Base-by-base conservation (phyloP, 2,797 vertebrate species). In the Galaxias olidus region DNA sequence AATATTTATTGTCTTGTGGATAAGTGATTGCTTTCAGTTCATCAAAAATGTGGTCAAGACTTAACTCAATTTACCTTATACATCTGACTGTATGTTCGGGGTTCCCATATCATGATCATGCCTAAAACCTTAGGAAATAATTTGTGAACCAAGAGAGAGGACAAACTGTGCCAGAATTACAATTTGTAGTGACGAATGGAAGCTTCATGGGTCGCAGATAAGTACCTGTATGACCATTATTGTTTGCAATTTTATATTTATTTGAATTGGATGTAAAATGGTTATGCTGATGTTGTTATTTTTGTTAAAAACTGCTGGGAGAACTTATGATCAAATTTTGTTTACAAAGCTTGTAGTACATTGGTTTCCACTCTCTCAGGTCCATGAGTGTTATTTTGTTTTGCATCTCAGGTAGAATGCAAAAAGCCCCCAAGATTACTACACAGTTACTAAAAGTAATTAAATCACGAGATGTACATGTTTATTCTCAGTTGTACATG, bases 351-450 rank as follows among this genome's bases (percentile, higher is more conserved):
- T 59, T 54, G 20, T 49, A 56, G 76, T 80, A 71, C 49, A 68
- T 86, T 84, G 84, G 69, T 80, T 94, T 93, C 93, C 93, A 93
- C 93, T 96, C 94, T 97, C 96, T 96, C 95, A 97, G 96, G 95
- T 95, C 94, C 93, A 94, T 93, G 94, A 95, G 94, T 96, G 87
- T 91, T 85, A 85, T 94, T 95, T 91, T 94, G 92, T 80, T 94
- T 96, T 97, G 96, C 93, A 96, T 98, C 98, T 98, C 96, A 98
- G 96, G 96, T 96, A 97, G 96, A 97, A 94, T 90, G 94, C 95
- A 93, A 96, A 95, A 92, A 85, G 91, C 90, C 93, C 95, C 95
- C 93, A 87, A 89, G 63, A 91, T 93, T 92, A 87, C 80, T 81
- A 83, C 73, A 87, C 86, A 78, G 83, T 77, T 81, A 83, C 68